Evolutionary conservation across 2,797 vertebrate genomes (phyloP), one percentile per base, ranked within the genome.

Genomic region (Sebastes itinus): DNA sequence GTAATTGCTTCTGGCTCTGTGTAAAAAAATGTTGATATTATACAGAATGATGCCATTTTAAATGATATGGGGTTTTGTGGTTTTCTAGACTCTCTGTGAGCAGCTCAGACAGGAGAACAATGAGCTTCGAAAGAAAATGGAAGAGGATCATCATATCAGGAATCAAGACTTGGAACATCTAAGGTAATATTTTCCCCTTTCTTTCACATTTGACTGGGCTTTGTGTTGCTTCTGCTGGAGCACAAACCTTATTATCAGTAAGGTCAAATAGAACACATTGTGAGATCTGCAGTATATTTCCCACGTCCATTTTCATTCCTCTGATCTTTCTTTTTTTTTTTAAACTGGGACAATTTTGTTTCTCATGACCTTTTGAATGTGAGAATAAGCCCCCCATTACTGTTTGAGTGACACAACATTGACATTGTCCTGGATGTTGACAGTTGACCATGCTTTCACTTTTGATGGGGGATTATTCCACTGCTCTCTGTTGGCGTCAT

Each of bases 91-190:
- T 0, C 95, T 99, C 35, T 99, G 98, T 78, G 98, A 99, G 90
- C 98, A 99, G 5, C 96, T 99, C 75, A 96, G 98, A 80, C 97
- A 96, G 76, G 98, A 99, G 89, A 99, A 99, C 80, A 98, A 97
- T 80, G 97, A 98, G 83, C 96, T 99, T 70, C 92, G 98, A 85
- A 96, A 97, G 89, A 99, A 99, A 94, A 95, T 99, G 95, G 98
- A 99, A 88, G 96, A 96, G 49, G 98, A 99, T 90, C 96, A 99
- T 92, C 97, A 98, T 88, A 97, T 98, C 92, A 97, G 98, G 82
- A 98, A 97, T 87, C 96, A 96, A 91, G 96, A 97, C 20, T 92
- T 98, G 62, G 97, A 99, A 88, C 97, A 97, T 80, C 95, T 99
- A 52, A 97, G 97, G 98, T 99, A 88, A 80, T 81, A 55, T 72